A percentile compares a stretch with the other conserved stretches of the same genome.
Conservation (phyloP, 2,113 vertebrate species). For the Collichthys lucidus region DNA sequence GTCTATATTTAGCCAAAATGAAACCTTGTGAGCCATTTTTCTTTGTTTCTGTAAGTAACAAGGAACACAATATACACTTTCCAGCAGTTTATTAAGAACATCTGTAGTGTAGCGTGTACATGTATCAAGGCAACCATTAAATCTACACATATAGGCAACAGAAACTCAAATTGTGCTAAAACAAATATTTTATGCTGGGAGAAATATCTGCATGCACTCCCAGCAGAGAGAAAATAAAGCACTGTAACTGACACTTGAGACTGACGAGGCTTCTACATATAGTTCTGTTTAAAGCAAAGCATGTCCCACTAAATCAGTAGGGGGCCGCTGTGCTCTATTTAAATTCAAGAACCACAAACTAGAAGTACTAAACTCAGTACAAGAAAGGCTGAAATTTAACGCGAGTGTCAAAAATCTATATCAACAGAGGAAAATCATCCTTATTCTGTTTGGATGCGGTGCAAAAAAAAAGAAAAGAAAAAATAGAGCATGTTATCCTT, state of each 20-base stretch:
- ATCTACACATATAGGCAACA: conserved; percentile 67
- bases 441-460: conserved; percentile 30
- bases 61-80: not conserved
- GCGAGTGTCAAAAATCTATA: conserved; percentile 18
- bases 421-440: conserved; percentile 22
- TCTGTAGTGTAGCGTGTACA: conserved; percentile 74
- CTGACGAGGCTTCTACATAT: conserved; percentile 37
- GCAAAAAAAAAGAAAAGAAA: too few relatives aligned
- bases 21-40: too few relatives aligned
- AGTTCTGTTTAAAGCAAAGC: conserved; percentile 42
- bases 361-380: conserved; percentile 46
- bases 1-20: not conserved
- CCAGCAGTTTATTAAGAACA: conserved; percentile 78
- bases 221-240: conserved; percentile 62
- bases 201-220: conserved; percentile 72
- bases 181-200: conserved; percentile 54
- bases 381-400: conserved; percentile 32
- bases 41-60: not conserved
- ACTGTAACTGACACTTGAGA: conserved; percentile 53
- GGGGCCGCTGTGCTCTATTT: conserved; percentile 20
- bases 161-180: conserved; percentile 47
- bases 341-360: conserved; percentile 55
- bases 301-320: conserved; percentile 16
- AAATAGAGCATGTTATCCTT: conserved; percentile 24
- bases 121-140: conserved; percentile 68